Evolutionary conservation across 1,140 invertebrate genomes (phyloP).

Genomic region (Drosophila persimilis): DNA sequence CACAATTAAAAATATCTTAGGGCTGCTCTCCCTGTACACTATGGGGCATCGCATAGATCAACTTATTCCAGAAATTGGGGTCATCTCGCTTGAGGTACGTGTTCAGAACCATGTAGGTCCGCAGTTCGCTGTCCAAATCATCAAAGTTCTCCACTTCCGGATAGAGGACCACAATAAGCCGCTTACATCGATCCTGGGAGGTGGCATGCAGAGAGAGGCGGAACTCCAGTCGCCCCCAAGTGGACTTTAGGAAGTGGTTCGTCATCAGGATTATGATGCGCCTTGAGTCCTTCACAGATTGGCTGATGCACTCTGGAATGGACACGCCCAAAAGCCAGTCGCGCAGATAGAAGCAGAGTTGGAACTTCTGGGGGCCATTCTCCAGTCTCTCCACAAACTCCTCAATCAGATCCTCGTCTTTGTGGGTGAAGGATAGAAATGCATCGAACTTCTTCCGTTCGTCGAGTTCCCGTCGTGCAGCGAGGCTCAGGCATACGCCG

Average conservation of each 20-base stretch:
- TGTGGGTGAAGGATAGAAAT: constrained; percentile 32
- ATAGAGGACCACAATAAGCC: constrained; percentile 36
- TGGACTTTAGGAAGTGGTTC: constrained; percentile 23
- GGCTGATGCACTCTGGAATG: constrained; percentile 29
- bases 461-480: constrained; percentile 13
- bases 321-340: constrained; percentile 31
- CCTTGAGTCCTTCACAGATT: constrained; percentile 24
- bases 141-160: constrained; percentile 31
- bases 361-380: constrained; percentile 1
- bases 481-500: constrained; percentile 21
- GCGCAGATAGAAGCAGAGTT: constrained; percentile 32
- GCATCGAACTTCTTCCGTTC: constrained; percentile 20
- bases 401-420: constrained; percentile 31
- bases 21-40: not conserved
- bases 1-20: too few species aligned
- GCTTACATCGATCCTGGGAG: constrained; percentile 31
- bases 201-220: constrained; percentile 32
- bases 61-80: constrained; percentile 42
- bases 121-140: constrained; percentile 31
- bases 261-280: constrained; percentile 39
- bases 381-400: constrained; percentile 32
- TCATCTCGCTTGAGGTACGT: constrained; percentile 33
- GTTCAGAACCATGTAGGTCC: constrained; percentile 34
- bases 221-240: constrained; percentile 34
- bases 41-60: constrained; percentile 46